A percentile compares a stretch with the other conserved stretches of the same genome.
Conservation (phyloP, 1,140 invertebrate genomes). For the Drosophila tropicalis region DNA sequence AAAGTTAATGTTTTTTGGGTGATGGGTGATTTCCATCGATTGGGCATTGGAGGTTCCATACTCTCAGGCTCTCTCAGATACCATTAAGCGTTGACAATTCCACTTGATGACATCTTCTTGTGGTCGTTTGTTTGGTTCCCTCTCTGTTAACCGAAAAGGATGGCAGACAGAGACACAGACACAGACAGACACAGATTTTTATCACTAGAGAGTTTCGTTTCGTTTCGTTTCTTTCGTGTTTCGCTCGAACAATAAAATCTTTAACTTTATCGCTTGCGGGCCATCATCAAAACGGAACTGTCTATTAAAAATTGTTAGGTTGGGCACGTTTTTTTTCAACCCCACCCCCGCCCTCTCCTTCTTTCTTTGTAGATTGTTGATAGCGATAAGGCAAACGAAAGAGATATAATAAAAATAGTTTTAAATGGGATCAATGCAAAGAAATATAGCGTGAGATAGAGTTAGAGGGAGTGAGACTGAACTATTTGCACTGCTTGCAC, state of each 20-base stretch:
- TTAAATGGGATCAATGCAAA: constrained; percentile 6
- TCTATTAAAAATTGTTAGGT: constrained; percentile 58
- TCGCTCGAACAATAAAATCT: constrained; percentile 64
- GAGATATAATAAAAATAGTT: constrained; percentile 10
- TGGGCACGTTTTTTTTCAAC: constrained; percentile 21
- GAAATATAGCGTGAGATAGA: constrained; percentile 1
- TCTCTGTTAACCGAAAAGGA: constrained; percentile 17
- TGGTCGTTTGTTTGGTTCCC: constrained; percentile 8
- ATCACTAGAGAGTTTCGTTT: constrained; percentile 21
- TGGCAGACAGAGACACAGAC: constrained; percentile 38
- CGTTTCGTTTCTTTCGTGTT: not conserved
- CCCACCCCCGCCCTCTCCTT: not conserved
- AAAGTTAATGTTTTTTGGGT: constrained; percentile 61
- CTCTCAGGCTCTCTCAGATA: too few species aligned
- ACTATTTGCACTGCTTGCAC: constrained; percentile 5
- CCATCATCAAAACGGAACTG: constrained; percentile 68
- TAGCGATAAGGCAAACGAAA: constrained; percentile 34
- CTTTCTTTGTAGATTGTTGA: constrained; percentile 34
- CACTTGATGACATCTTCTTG: constrained; percentile 76
- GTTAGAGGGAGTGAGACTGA: not conserved
- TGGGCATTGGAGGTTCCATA: constrained; percentile 23
- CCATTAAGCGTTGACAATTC: constrained; percentile 68
- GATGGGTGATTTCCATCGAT: constrained; percentile 34
- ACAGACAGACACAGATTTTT: constrained; percentile 44
- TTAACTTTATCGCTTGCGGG: constrained; percentile 55